phyloP scores from a whole-genome alignment of 2,797 vertebrate genomes.

The Crenichthys baileyi region DNA sequence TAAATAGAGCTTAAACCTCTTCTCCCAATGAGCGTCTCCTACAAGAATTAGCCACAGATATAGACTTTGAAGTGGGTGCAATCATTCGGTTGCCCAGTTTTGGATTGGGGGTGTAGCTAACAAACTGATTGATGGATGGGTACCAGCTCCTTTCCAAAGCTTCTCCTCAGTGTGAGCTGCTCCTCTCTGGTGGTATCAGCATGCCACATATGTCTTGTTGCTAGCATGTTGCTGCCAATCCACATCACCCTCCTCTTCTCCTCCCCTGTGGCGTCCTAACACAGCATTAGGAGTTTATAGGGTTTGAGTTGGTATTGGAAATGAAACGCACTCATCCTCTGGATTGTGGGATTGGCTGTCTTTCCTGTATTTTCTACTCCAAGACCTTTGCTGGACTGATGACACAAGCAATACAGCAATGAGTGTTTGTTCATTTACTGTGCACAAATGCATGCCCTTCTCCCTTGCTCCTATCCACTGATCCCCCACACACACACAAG shows the following conservation, averaged over 20 bases:
- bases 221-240: constrained; percentile 76
- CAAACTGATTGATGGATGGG: constrained; percentile 61
- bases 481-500: constrained; percentile 40
- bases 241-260: constrained; percentile 58
- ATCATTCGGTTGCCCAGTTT: constrained; percentile 39
- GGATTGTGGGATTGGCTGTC: constrained; percentile 66
- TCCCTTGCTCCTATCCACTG: constrained; percentile 38
- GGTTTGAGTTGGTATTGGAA: constrained; percentile 65
- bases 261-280: constrained; percentile 68
- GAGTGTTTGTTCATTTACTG: constrained; percentile 76
- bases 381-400: constrained; percentile 69
- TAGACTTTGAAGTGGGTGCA: constrained; percentile 51
- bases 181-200: constrained; percentile 74
- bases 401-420: constrained; percentile 75
- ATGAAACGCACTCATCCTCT: constrained; percentile 57
- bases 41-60: constrained; percentile 44
- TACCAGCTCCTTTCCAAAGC: constrained; percentile 64
- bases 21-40: constrained; percentile 19
- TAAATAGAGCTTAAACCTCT: constrained; percentile 41
- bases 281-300: constrained; percentile 74
- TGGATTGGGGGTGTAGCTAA: constrained; percentile 44
- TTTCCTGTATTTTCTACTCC: constrained; percentile 63
- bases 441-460: constrained; percentile 71
- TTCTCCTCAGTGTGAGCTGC: constrained; percentile 66
- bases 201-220: constrained; percentile 79